Evolutionary conservation across 2,797 vertebrate genomes (phyloP), one percentile per base, ranked within the genome.

Genomic region (Schizopygopsis malacanthus): DNA sequence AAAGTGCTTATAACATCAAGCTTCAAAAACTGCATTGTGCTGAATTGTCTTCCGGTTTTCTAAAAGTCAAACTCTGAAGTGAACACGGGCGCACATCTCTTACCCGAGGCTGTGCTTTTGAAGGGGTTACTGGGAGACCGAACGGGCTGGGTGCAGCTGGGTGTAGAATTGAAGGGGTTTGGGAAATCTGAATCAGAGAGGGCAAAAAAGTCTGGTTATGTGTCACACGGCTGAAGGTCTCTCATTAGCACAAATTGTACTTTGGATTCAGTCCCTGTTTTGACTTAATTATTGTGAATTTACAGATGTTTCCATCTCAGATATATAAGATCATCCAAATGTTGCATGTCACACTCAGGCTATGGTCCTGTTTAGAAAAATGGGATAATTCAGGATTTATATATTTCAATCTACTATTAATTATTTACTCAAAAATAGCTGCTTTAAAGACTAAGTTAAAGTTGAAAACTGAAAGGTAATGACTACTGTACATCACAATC

Each of bases 41-140:
- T 63, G 56, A 43, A 45, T 22, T 33, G 59, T 65, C 20, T 59
- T 33, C 16, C n/a, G 61, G 11, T 63, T 73, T 43, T 73, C n/a
- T 16, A 39, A 71, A 73, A 59, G 39, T 11, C 13, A 25, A 45
- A 25, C 9, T 22, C 61, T 71, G 4, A 70, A 41, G 63, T 39
- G 22, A n/a, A 33, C 41, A 10, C 65, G 10, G 50, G 9, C 20
- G 41, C 67, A 63, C 70, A 56, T 28, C 20, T 73, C 95, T 96
- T 93, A 97, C 97, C 96, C 89, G 95, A 91, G 39, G 93, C 91
- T 82, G 94, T 89, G 90, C 94, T 94, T 92, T 96, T 96, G 95
- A 97, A 97, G 28, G 97, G 97, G 92, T 97, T 98, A 89, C 97
- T 97, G 87, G 96, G 95, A 90, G 96, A 96, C 89, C 96, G 94